Evolutionary conservation across 2,797 vertebrate genomes (phyloP).

Genomic region (Eulemur coronatus): DNA sequence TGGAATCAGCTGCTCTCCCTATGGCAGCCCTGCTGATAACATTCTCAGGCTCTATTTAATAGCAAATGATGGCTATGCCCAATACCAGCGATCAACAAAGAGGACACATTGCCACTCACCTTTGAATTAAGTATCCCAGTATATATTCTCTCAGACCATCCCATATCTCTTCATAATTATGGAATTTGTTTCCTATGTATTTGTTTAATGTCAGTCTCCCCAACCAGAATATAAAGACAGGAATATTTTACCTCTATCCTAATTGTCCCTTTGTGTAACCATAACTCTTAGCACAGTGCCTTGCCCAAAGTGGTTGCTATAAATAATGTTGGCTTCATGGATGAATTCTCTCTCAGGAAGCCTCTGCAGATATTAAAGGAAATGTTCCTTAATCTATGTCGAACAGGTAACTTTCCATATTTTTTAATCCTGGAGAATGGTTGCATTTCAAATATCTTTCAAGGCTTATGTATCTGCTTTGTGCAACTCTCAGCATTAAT

Average conservation of each 20-base stretch:
- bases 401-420: slow-evolving; percentile 6
- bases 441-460: slow-evolving; percentile 39
- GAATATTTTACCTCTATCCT: neutral
- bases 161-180: neutral
- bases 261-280: neutral
- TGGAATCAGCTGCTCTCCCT: neutral
- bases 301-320: neutral
- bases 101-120: neutral
- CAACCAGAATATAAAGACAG: neutral
- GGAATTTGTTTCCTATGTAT: neutral
- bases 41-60: slow-evolving; percentile 12
- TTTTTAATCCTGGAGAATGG: slow-evolving; percentile 53
- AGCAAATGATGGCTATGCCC: neutral
- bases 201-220: neutral
- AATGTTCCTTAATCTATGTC: slow-evolving; percentile 4
- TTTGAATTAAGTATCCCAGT: neutral
- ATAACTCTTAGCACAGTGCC: neutral
- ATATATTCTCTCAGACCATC: neutral
- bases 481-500: slow-evolving; percentile 47
- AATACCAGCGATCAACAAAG: neutral
- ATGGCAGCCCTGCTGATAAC: neutral
- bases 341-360: neutral
- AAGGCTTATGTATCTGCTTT: slow-evolving; percentile 48
- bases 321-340: neutral
- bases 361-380: neutral